phyloP scores from a whole-genome alignment of 1,140 invertebrate genomes.

The Euura saliciscinereae region DNA sequence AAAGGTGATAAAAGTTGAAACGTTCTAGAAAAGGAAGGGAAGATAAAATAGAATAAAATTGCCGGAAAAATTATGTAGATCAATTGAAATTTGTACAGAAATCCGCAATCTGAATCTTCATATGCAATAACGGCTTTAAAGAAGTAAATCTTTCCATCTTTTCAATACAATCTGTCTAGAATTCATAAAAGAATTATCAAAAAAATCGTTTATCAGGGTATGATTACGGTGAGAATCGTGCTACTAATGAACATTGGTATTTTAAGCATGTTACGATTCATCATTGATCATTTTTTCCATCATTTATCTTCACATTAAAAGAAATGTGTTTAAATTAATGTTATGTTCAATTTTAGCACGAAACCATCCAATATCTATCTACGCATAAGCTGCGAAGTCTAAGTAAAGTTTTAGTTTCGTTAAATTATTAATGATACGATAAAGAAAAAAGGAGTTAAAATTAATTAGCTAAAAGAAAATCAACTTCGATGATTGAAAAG shows the following conservation, averaged over 20 bases:
- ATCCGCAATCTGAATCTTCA: not conserved
- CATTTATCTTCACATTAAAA: too few relatives aligned
- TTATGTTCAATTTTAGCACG: not conserved
- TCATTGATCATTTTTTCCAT: not conserved
- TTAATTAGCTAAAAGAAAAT: slow-evolving; percentile 16
- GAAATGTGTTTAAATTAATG: not conserved
- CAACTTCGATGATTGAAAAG: slow-evolving; percentile 17
- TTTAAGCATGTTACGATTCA: not conserved
- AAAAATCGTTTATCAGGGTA: not conserved
- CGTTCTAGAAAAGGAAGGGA: not conserved
- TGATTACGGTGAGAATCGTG: not conserved
- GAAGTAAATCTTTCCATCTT: not conserved
- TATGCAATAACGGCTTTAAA: not conserved
- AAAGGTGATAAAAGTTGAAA: not conserved
- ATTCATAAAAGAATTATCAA: not conserved
- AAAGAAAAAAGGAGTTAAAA: not conserved
- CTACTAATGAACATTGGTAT: not conserved
- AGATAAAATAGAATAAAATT: not conserved
- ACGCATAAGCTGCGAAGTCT: not conserved
- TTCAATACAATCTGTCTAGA: not conserved
- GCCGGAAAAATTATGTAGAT: not conserved
- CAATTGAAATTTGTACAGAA: not conserved
- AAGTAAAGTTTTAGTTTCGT: not conserved
- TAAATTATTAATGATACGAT: slow-evolving; percentile 12
- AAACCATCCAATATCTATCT: not conserved